phyloP scores from a whole-genome alignment of 1,140 invertebrate species.

The Tetragnatha versicolor region DNA sequence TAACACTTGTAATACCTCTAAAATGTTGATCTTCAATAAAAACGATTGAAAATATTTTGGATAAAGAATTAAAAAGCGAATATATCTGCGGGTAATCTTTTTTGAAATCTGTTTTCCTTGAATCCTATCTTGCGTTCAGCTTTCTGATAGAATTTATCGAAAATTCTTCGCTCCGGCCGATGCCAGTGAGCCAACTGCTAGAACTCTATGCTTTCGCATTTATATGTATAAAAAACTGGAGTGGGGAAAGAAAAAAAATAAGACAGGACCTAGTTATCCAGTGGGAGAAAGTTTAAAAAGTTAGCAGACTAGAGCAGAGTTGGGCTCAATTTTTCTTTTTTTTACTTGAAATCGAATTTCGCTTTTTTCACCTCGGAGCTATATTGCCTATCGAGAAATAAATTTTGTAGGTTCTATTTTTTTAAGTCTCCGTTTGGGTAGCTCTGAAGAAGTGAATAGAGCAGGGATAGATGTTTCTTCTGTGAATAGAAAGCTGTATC shows the following conservation, averaged over 20 bases:
- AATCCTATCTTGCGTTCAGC: too few species aligned
- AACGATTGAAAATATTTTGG: too few species aligned
- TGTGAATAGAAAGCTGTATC: conserved; percentile 22
- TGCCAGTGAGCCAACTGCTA: too few species aligned
- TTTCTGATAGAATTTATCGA: too few species aligned
- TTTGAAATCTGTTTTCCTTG: too few species aligned
- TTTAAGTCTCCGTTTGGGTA: neutral
- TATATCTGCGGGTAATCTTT: too few species aligned
- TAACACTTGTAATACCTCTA: too few species aligned
- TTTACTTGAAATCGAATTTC: conserved; percentile 48
- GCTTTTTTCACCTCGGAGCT: conserved; percentile 41
- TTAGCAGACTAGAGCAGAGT: conserved; percentile 9
- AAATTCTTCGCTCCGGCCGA: too few species aligned
- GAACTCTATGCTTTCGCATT: too few species aligned
- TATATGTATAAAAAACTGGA: neutral
- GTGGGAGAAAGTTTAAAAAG: conserved; percentile 39
- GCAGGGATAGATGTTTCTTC: conserved; percentile 17
- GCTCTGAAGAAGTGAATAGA: neutral
- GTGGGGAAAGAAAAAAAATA: conserved; percentile 1
- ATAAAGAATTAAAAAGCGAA: too few species aligned
- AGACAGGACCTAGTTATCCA: conserved; percentile 10
- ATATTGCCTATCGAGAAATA: conserved; percentile 49
- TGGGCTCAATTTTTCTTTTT: conserved; percentile 14
- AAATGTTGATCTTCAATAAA: too few species aligned
- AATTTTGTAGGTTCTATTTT: conserved; percentile 42